Evolutionary conservation across 30 jellyfish, hydroid and myxozoan species (phyloP), one percentile per base, ranked within the genome.

Genomic region (Cassiopea andromeda): DNA sequence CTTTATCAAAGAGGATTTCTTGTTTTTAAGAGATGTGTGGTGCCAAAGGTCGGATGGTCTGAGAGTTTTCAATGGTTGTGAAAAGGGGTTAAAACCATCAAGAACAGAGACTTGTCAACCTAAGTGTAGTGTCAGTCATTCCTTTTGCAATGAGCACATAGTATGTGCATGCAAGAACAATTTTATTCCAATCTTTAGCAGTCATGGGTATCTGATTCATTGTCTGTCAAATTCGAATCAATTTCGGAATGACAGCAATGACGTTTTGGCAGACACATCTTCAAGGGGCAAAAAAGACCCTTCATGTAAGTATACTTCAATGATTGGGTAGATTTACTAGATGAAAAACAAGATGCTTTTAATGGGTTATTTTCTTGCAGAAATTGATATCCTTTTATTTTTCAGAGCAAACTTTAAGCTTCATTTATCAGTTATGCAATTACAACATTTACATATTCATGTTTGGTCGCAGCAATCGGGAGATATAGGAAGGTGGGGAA

Each of bases 41-140:
- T 89, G 96, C 47, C 74, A 80, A 69, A 59, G 96, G 48, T 89
- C 96, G 13, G 96, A 89, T 46, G 96, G 96, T 27, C 3, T 81
- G 44, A 74, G 50, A 38, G 92, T 89, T 44, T 50, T 84, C 43
- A 61, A 70, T 73, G 96, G 92, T 19, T 89, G 96, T 69, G 69
- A 45, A 19, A 48, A 44, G 64, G 81, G 88, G 1, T 73, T n/a
- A 46, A 72, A 80, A 38, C 96, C 96, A 3, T 74, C 96, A 46
- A 49, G 78, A 72, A 67, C 88, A 12, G 67, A 64, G 46, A 69
- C 80, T 19, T 89, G 96, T 48, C 82, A 66, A 17, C 96, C 96
- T 61, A 49, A 66, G 46, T 89, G 96, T 78, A n/a, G 69, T 50
- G 92, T 81, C 48, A 50, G 72, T 74, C 73, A 89, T 81, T 80